phyloP scores from a whole-genome alignment of 2,797 vertebrate species.

The Enteromius unitaeniatus region DNA sequence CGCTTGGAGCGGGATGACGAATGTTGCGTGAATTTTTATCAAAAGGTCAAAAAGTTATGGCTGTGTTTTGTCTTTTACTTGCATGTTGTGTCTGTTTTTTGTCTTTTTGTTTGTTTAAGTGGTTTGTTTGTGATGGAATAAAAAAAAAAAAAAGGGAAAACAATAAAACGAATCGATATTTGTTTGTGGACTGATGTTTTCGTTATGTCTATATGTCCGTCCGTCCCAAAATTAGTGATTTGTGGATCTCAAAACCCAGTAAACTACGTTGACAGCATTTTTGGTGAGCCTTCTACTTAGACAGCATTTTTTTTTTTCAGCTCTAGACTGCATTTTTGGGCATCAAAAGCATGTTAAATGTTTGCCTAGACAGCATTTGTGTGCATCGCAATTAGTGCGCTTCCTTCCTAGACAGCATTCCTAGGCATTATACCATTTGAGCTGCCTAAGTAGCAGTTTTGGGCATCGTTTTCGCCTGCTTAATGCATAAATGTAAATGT shows the following conservation, averaged over 20 bases:
- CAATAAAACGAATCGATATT: neutral
- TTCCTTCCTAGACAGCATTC: conserved; percentile 5
- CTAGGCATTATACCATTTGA: neutral
- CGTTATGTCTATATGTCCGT: neutral
- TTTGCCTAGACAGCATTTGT: neutral
- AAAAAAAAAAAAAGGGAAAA: neutral
- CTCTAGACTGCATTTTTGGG: neutral
- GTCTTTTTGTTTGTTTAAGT: neutral
- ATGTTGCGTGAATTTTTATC: neutral
- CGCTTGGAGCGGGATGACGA: neutral
- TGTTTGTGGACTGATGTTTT: conserved; percentile 12
- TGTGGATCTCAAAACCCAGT: neutral
- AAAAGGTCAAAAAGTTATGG: conserved; percentile 5
- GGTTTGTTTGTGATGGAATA: neutral
- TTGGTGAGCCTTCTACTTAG: neutral
- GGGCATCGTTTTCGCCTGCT: conserved; percentile 2
- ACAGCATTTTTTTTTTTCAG: neutral
- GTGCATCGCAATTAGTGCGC: neutral
- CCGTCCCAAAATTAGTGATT: neutral
- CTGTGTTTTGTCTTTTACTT: neutral
- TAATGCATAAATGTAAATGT: conserved; percentile 20
- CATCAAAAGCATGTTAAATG: conserved; percentile 12
- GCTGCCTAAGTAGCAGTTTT: neutral
- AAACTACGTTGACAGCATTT: neutral
- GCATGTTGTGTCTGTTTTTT: neutral